These are phyloP conservation scores for Saccostrea echinata DNA, from an alignment of 1,140 invertebrate species.

Conservation along the genomic window DNA sequence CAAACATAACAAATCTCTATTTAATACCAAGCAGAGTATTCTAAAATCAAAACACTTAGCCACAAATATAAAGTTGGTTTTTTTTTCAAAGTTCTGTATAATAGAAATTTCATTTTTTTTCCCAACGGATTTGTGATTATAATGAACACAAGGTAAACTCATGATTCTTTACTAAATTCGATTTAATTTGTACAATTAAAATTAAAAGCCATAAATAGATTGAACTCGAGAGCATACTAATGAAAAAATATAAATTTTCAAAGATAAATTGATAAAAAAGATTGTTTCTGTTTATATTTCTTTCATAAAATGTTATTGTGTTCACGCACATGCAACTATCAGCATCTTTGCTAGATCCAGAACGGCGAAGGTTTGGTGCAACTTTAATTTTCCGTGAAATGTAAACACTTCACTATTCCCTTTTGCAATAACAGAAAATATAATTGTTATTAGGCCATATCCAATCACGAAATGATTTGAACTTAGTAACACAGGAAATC, in stretches of 20 bases:
- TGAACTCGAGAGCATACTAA: background rate
- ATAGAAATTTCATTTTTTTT: too few species aligned
- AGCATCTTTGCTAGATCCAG: background rate
- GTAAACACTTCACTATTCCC: background rate
- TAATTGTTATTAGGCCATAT: slow-evolving; percentile 32
- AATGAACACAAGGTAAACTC: too few species aligned
- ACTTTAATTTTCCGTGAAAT: slow-evolving; percentile 25
- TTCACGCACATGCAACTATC: background rate
- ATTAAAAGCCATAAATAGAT: too few species aligned
- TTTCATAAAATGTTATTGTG: background rate
- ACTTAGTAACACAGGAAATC: background rate
- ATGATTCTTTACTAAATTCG: too few species aligned
- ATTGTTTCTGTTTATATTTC: background rate
- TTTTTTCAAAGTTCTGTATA: too few species aligned
- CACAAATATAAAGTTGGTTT: too few species aligned
- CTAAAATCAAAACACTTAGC: too few species aligned
- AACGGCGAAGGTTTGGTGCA: background rate
- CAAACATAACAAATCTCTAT: too few species aligned
- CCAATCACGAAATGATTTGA: background rate
- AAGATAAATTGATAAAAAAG: background rate
- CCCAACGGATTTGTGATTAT: too few species aligned
- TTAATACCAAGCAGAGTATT: too few species aligned
- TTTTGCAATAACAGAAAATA: slow-evolving; percentile 2
- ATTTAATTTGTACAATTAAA: too few species aligned
- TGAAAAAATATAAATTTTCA: background rate